Evolutionary conservation across 2,888 invertebrate species (phyloP), one percentile per base, ranked within the genome.

Genomic region (Agriotes lineatus): DNA sequence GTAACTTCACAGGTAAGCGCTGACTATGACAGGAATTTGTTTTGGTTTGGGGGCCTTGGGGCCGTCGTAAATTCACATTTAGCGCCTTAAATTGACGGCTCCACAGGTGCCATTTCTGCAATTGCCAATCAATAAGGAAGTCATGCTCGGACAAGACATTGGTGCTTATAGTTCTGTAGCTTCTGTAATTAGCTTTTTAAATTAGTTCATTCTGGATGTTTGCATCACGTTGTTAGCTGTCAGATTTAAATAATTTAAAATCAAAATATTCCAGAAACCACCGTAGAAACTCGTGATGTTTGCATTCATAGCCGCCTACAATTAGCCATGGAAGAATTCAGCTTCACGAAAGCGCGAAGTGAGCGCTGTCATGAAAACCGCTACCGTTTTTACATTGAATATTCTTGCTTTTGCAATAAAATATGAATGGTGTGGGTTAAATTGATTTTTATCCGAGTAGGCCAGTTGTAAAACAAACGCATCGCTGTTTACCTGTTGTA

Each of bases 311-410:
- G 39, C 33, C 22, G 1, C 9, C 20, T 12, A 39, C 57, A 64
- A 64, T 64, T 64, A 57, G 64, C 44, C 19, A 64, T 56, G 64
- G 57, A 56, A 64, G 64, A 20, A 57, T 57, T 57, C 57, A 45
- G 30, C 48, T 33, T 64, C 64, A 45, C 37, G 64, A 64, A 64
- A 64, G 64, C 64, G 64, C 57, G 57, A 64, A 64, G 18, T 22
- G 7, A 5, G 9, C 14, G 22, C 18, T 10, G 48, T 48, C 48
- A 22, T 48, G 48, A 48, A 48, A 48, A 48, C n/a, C n/a, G n/a
- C n/a, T n/a, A n/a, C n/a, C n/a, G n/a, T n/a, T n/a, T n/a, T n/a
- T n/a, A n/a, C n/a, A n/a, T n/a, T n/a, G n/a, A n/a, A n/a, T n/a
- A n/a, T n/a, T n/a, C n/a, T n/a, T n/a, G n/a, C n/a, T n/a, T n/a